These are phyloP conservation scores for Heterodera filipjevi DNA, from an alignment of 2,888 invertebrate genomes.

Conservation along the genomic window DNA sequence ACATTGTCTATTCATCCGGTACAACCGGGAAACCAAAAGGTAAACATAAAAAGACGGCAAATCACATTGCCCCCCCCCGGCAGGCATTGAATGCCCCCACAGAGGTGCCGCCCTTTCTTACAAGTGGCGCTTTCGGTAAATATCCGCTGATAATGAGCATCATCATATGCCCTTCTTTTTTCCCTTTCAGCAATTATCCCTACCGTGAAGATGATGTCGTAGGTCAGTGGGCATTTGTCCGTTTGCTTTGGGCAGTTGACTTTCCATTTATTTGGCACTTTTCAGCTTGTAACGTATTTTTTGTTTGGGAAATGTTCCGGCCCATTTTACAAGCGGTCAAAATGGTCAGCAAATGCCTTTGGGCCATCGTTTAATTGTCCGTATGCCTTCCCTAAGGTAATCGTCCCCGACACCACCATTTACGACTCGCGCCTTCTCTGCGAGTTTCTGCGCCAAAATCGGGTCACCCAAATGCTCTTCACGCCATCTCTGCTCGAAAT, in stretches of 20 bases:
- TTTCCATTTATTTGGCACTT: background rate
- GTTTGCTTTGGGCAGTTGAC: background rate
- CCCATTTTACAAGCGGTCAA: constrained; percentile 66
- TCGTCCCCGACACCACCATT: constrained; percentile 67
- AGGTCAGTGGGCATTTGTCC: constrained; percentile 45
- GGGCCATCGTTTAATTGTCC: too few relatives aligned
- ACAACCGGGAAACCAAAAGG: constrained; percentile 69
- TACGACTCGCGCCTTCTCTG: constrained; percentile 66
- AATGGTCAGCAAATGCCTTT: constrained; percentile 13
- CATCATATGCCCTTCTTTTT: background rate
- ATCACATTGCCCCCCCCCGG: background rate
- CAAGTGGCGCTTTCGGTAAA: constrained; percentile 61
- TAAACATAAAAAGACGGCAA: constrained; percentile 30
- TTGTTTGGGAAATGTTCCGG: constrained; percentile 68
- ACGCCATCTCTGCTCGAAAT: constrained; percentile 68
- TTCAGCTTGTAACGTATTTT: constrained; percentile 66
- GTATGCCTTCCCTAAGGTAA: constrained; percentile 50
- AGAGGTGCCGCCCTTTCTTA: constrained; percentile 68
- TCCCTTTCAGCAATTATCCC: constrained; percentile 57
- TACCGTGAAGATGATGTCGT: constrained; percentile 65
- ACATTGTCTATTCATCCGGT: constrained; percentile 67
- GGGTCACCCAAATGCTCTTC: constrained; percentile 67
- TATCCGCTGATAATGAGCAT: background rate
- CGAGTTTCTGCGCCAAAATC: constrained; percentile 61
- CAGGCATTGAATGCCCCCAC: constrained; percentile 67